A percentile compares a stretch with the other conserved stretches of the same genome.
Conservation (phyloP, 2,888 invertebrate genomes). For the Limnephilus rhombicus region DNA sequence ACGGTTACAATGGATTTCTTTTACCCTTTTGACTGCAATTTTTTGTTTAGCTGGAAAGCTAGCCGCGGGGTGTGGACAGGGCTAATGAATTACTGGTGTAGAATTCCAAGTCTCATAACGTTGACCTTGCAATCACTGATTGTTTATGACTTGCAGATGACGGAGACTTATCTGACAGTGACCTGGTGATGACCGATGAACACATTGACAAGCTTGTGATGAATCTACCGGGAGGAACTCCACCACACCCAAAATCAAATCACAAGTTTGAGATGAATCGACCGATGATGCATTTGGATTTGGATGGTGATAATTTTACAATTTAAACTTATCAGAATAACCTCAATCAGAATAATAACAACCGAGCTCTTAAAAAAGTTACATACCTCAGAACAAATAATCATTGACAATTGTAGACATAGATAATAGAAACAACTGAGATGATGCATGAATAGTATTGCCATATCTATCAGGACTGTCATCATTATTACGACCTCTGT, state of each 20-base stretch:
- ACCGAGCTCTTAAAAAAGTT: background rate
- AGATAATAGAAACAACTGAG: too few relatives aligned
- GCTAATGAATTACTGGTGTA: too few relatives aligned
- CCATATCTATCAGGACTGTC: too few relatives aligned
- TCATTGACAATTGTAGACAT: too few relatives aligned
- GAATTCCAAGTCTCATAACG: too few relatives aligned
- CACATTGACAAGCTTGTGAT: slow-evolving; percentile 44
- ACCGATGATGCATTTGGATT: slow-evolving; percentile 8
- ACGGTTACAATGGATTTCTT: too few relatives aligned
- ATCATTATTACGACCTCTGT: too few relatives aligned
- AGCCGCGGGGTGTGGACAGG: too few relatives aligned
- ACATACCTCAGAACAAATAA: too few relatives aligned
- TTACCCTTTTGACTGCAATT: too few relatives aligned
- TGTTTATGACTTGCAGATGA: slow-evolving; percentile 36
- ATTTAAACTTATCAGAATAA: background rate
- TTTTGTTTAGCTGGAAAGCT: too few relatives aligned
- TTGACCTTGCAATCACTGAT: background rate
- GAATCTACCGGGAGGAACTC: slow-evolving; percentile 12
- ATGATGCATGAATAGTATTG: too few relatives aligned
- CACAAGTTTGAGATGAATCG: background rate
- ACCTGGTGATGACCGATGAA: slow-evolving; percentile 23
- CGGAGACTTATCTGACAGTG: slow-evolving; percentile 42
- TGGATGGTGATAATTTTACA: background rate
- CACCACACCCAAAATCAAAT: background rate
- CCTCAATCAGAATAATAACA: background rate